Conservation (phyloP, 2,113 vertebrate species). For the Cyprinodon brontotheroides region DNA sequence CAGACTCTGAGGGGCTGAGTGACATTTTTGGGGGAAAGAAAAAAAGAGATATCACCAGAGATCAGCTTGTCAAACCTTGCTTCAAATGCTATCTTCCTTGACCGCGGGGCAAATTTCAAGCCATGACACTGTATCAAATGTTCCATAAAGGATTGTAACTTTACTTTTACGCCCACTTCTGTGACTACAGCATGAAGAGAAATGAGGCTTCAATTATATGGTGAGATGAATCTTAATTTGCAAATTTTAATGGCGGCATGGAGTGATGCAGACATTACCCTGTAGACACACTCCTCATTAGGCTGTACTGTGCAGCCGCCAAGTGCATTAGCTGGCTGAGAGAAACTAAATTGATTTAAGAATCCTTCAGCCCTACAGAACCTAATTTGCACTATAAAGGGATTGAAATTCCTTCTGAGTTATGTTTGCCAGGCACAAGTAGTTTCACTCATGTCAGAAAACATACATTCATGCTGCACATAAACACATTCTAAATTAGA, state of each 20-base stretch:
- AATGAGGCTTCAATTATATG: slow-evolving; percentile 45
- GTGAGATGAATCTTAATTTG: slow-evolving; percentile 63
- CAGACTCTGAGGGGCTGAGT: slow-evolving; percentile 4
- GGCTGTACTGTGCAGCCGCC: slow-evolving; percentile 51
- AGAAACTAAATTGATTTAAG: slow-evolving; percentile 74
- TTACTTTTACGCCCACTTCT: slow-evolving; percentile 34
- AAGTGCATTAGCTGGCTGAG: slow-evolving; percentile 66
- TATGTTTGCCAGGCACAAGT: slow-evolving; percentile 53
- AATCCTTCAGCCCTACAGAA: slow-evolving; percentile 60
- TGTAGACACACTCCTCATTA: slow-evolving; percentile 67
- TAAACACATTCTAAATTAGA: slow-evolving; percentile 14
- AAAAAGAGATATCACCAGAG: neutral
- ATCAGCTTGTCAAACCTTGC: slow-evolving; percentile 19
- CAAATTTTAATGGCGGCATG: slow-evolving; percentile 58
- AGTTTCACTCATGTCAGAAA: slow-evolving; percentile 34
- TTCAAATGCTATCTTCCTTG: slow-evolving; percentile 25
- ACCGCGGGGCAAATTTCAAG: slow-evolving; percentile 9
- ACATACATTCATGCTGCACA: slow-evolving; percentile 32
- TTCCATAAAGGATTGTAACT: slow-evolving; percentile 17
- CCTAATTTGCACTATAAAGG: slow-evolving; percentile 75
- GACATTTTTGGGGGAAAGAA: slow-evolving; percentile 20
- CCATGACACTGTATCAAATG: slow-evolving; percentile 14
- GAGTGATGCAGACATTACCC: slow-evolving; percentile 52
- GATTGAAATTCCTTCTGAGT: slow-evolving; percentile 59
- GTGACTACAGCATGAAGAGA: slow-evolving; percentile 33